phyloP scores from a whole-genome alignment of 2,797 vertebrate genomes.

The Microchirus variegatus region DNA sequence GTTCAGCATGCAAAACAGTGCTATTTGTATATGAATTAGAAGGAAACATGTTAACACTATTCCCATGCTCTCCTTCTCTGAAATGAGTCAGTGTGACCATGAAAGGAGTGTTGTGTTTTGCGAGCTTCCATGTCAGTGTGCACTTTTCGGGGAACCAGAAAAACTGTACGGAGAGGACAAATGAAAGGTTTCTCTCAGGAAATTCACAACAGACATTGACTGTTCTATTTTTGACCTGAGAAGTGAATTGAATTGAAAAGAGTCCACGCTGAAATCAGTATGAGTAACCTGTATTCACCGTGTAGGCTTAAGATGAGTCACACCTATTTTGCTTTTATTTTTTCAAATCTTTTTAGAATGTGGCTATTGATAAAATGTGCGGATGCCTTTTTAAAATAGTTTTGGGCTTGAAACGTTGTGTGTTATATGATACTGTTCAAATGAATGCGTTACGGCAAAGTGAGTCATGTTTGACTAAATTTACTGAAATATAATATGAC shows the following conservation, averaged over 20 bases:
- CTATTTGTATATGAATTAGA: conserved; percentile 20
- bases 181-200: conserved; percentile 61
- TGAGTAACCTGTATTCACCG: conserved; percentile 72
- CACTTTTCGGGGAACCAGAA: conserved; percentile 70
- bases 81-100: conserved; percentile 56
- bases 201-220: conserved; percentile 57
- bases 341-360: conserved; percentile 17
- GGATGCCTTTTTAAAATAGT: conserved; percentile 9
- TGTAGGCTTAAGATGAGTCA: conserved; percentile 77
- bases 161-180: conserved; percentile 51
- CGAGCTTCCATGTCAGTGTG: conserved; percentile 60
- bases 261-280: conserved; percentile 67
- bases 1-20: background rate
- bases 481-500: background rate
- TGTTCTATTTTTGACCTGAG: conserved; percentile 69
- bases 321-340: conserved; percentile 47
- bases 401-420: conserved; percentile 30
- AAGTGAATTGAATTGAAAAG: conserved; percentile 43
- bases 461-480: conserved; percentile 40
- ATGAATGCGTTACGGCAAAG: conserved; percentile 34
- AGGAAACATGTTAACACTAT: conserved; percentile 38
- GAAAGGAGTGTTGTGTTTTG: conserved; percentile 64
- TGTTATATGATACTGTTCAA: conserved; percentile 17
- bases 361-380: conserved; percentile 57
- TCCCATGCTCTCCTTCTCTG: conserved; percentile 32